Percentiles rank a stretch among this genome's conserved stretches.
These are phyloP conservation scores for Malurus leucopterus DNA, from an alignment of 2,797 vertebrate species.

Conservation along the genomic window DNA sequence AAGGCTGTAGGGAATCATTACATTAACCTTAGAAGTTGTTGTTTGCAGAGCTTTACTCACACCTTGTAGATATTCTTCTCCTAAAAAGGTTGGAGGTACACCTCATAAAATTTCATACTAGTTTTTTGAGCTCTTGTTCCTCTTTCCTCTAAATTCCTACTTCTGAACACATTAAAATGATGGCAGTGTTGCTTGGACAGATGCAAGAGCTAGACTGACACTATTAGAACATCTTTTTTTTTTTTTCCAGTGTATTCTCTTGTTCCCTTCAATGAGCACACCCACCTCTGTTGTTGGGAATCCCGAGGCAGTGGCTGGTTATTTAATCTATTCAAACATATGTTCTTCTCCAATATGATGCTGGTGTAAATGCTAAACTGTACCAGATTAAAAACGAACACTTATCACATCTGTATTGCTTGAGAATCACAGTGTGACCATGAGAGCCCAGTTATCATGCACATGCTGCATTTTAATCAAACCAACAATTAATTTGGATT, in stretches of 20 bases:
- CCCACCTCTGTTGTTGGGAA: not conserved
- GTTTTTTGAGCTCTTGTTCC: not conserved
- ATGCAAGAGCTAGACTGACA: not conserved
- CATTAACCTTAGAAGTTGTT: not conserved
- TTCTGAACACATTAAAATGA: accelerated
- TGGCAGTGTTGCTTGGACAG: not conserved
- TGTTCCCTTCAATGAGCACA: not conserved
- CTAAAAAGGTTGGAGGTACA: not conserved
- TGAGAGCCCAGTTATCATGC: not conserved
- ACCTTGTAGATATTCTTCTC: not conserved
- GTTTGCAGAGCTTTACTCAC: not conserved
- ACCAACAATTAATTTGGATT: conserved; percentile 9
- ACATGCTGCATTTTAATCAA: conserved; percentile 16
- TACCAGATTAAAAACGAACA: not conserved
- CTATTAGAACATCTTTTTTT: not conserved
- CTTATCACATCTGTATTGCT: not conserved
- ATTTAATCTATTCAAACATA: not conserved
- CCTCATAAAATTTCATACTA: not conserved
- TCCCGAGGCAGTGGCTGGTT: not conserved
- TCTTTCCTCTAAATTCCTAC: not conserved
- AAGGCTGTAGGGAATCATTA: not conserved
- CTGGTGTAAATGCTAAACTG: not conserved
- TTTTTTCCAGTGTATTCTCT: not conserved
- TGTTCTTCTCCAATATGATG: not conserved
- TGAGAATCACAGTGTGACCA: not conserved